phyloP scores from a whole-genome alignment of 2,113 vertebrate genomes.

The Scolopax mira region DNA sequence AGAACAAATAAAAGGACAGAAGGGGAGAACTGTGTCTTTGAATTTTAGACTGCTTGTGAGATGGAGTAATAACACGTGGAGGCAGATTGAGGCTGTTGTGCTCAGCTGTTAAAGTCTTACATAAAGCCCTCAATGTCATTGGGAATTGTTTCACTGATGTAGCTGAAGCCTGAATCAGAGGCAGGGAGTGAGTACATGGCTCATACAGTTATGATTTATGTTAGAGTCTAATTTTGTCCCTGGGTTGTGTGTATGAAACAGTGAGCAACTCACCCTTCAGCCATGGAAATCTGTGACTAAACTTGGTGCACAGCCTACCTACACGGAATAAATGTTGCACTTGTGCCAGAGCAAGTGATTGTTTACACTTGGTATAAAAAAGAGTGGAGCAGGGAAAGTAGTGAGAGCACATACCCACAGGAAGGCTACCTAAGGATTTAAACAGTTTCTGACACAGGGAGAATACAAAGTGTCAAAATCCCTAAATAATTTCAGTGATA shows the following conservation, averaged over 20 bases:
- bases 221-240: neutral
- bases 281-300: neutral
- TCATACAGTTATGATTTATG: fast-evolving
- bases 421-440: neutral
- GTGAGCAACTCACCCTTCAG: neutral
- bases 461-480: neutral
- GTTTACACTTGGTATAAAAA: neutral
- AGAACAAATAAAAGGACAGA: neutral
- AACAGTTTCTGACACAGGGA: neutral
- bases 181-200: fast-evolving
- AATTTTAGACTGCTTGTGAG: neutral
- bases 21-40: neutral
- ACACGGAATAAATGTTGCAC: neutral
- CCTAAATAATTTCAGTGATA: neutral
- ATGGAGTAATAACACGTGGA: neutral
- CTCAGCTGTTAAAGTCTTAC: neutral
- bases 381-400: neutral
- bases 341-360: neutral
- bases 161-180: neutral
- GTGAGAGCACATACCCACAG: neutral
- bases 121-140: neutral
- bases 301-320: neutral
- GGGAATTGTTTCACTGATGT: neutral
- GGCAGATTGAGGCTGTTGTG: neutral
- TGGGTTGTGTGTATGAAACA: neutral